phyloP scores from a whole-genome alignment of 2,113 vertebrate species.

The Eulacestoma nigropectus region DNA sequence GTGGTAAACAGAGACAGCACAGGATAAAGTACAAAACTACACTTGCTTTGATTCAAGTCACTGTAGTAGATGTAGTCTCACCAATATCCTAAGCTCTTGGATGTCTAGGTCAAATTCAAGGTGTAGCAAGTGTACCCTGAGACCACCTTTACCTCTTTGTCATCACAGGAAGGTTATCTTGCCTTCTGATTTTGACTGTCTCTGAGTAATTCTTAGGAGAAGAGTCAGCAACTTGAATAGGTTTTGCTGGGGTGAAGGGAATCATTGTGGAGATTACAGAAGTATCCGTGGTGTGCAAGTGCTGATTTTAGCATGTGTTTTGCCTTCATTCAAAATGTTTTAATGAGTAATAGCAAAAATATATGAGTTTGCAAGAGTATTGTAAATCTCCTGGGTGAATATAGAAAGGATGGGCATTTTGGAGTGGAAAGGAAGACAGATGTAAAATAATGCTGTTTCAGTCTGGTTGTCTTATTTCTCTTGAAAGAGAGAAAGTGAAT shows the following conservation, averaged over 20 bases:
- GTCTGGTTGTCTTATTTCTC: background rate
- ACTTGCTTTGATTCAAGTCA: background rate
- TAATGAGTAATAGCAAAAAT: background rate
- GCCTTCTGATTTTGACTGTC: background rate
- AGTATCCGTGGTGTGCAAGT: background rate
- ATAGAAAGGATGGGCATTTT: background rate
- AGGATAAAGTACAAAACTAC: background rate
- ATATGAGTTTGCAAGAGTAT: accelerated
- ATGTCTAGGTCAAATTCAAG: background rate
- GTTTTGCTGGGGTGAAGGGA: background rate
- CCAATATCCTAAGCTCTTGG: background rate
- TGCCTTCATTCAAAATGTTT: background rate
- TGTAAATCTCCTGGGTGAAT: background rate
- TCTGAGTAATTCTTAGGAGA: background rate
- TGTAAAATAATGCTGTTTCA: background rate
- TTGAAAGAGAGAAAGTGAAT: background rate
- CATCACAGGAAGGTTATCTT: background rate
- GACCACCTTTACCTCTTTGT: background rate
- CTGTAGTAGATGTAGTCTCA: background rate
- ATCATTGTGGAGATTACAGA: background rate
- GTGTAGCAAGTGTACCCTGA: background rate
- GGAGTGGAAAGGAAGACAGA: background rate
- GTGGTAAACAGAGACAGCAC: background rate
- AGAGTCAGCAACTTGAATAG: background rate
- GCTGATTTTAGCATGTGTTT: background rate